These are phyloP conservation scores for Calameuta idolon DNA, from an alignment of 2,888 invertebrate species.

Conservation along the genomic window DNA sequence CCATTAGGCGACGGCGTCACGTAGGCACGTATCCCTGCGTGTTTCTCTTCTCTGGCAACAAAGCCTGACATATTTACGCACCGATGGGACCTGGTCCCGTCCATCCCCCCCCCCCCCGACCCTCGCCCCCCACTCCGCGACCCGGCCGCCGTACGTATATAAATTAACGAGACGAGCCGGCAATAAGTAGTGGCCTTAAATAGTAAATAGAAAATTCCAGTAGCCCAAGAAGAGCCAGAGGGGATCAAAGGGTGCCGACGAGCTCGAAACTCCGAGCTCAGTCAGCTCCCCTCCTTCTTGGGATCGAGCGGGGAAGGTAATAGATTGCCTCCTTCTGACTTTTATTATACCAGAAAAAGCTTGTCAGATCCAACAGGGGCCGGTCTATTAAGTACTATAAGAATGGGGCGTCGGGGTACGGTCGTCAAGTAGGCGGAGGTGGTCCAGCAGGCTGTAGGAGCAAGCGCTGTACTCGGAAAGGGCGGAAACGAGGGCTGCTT, in stretches of 20 bases:
- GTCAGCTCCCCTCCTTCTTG: conserved; percentile 31
- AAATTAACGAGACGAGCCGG: conserved; percentile 52
- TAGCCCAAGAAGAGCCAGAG: conserved; percentile 33
- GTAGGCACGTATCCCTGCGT: conserved; percentile 27
- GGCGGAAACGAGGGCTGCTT: conserved; percentile 8
- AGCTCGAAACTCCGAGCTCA: conserved; percentile 32
- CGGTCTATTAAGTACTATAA: conserved; percentile 38
- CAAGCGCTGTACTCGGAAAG: conserved; percentile 7
- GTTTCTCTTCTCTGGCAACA: conserved; percentile 32
- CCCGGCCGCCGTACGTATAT: conserved; percentile 32
- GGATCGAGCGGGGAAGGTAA: conserved; percentile 41
- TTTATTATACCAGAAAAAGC: conserved; percentile 52
- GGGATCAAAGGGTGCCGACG: conserved; percentile 48
- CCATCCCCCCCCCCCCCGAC: background rate
- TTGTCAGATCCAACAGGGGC: conserved; percentile 46
- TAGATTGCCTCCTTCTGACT: conserved; percentile 54
- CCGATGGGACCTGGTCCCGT: conserved; percentile 16
- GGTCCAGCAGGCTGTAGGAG: conserved; percentile 1
- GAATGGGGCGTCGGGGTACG: conserved; percentile 26
- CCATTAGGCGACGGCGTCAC: conserved; percentile 38
- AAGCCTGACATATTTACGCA: conserved; percentile 34
- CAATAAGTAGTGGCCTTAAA: conserved; percentile 52
- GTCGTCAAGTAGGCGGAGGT: conserved; percentile 28
- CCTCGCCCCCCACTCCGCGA: background rate
- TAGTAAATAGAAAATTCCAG: conserved; percentile 49